Percentiles rank a stretch among this genome's conserved stretches.
These are phyloP conservation scores for Thecophora atra DNA, from an alignment of 2,888 invertebrate species.

Conservation along the genomic window DNA sequence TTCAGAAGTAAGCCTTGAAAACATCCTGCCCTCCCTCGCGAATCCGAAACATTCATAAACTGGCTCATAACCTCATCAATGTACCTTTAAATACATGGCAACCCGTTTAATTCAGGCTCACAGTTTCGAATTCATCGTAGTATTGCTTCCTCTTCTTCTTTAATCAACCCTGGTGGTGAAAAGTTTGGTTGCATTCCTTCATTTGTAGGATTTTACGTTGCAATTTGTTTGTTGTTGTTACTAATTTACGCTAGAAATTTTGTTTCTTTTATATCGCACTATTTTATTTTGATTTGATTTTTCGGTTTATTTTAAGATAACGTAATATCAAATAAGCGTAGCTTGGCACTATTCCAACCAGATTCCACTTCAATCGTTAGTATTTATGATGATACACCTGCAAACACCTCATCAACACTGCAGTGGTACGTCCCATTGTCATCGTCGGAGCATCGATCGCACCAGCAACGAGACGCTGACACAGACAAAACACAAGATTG, in stretches of 20 bases:
- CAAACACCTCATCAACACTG: not conserved
- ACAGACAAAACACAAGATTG: conserved; percentile 41
- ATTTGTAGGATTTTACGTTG: not conserved
- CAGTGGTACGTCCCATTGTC: conserved; percentile 33
- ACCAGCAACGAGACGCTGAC: not conserved
- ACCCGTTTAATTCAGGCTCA: not conserved
- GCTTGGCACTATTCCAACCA: conserved; percentile 50
- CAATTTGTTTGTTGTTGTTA: not conserved
- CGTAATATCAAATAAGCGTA: conserved; percentile 42
- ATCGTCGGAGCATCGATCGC: conserved; percentile 24
- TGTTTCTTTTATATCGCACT: conserved; percentile 22
- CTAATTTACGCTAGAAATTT: not conserved
- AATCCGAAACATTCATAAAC: not conserved
- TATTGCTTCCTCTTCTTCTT: conserved; percentile 8
- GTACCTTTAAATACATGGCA: not conserved
- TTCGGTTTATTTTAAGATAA: conserved; percentile 43
- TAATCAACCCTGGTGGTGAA: conserved; percentile 8
- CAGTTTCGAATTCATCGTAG: conserved; percentile 2
- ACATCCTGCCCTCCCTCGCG: not conserved
- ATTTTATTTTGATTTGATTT: conserved; percentile 21
- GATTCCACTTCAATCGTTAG: conserved; percentile 39
- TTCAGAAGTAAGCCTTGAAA: not conserved
- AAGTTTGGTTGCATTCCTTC: conserved; percentile 5
- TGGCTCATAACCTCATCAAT: conserved; percentile 5
- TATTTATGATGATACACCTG: not conserved